A percentile compares a stretch with the other conserved stretches of the same genome.
phyloP scores from a whole-genome alignment of 2,113 vertebrate species.

The Misgurnus anguillicaudatus region DNA sequence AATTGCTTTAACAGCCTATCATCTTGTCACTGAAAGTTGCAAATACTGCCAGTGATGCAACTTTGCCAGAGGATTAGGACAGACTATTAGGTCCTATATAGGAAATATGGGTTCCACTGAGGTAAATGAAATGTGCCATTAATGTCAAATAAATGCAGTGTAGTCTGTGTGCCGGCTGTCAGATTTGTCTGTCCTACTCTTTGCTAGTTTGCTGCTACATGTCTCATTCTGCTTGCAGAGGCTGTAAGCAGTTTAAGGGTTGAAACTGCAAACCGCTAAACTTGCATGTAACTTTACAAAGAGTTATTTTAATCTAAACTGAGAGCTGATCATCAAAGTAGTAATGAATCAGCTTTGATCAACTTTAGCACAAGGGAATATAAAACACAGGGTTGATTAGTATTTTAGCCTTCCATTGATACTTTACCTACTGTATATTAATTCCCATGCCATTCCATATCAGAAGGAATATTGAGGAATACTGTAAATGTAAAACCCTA shows the following conservation, averaged over 20 bases:
- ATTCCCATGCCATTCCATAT: neutral
- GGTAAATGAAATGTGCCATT: slow-evolving; percentile 15
- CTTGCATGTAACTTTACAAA: neutral
- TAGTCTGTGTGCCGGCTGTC: neutral
- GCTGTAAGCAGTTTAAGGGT: neutral
- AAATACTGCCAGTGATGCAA: slow-evolving; percentile 16
- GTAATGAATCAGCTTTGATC: neutral
- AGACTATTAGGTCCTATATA: neutral
- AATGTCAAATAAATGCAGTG: neutral
- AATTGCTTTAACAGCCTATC: slow-evolving; percentile 6
- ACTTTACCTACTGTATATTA: too few species aligned
- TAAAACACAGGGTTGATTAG: too few species aligned
- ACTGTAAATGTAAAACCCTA: too few species aligned
- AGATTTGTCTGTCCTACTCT: slow-evolving; percentile 1
- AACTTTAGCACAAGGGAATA: neutral
- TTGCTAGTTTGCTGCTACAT: neutral
- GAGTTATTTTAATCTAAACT: neutral
- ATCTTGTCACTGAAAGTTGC: slow-evolving; percentile 10
- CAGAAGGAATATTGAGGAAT: too few species aligned
- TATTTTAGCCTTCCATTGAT: too few species aligned
- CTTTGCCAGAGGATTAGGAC: neutral
- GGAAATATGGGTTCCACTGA: neutral
- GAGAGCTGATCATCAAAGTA: neutral
- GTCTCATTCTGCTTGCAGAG: neutral
- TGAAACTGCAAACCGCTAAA: neutral